Conservation (phyloP, 2,888 invertebrate species). For the Theretra japonica region DNA sequence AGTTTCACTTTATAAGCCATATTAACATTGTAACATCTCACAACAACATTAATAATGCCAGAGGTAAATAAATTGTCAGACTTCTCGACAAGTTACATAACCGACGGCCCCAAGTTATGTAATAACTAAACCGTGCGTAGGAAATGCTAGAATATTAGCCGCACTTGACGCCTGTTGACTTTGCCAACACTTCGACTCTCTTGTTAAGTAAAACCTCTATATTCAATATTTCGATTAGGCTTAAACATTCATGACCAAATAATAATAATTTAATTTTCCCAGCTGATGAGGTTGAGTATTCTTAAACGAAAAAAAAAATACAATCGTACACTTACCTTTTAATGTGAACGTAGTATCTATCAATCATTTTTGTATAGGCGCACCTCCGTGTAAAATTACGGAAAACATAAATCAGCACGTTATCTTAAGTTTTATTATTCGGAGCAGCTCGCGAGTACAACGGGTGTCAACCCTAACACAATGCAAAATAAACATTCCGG, state of each 20-base stretch:
- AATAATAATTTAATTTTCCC: not conserved
- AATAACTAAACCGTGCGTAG: conserved; percentile 48
- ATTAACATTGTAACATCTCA: conserved; percentile 46
- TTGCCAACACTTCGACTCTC: conserved; percentile 21
- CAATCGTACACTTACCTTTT: not conserved
- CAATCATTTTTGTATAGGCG: not conserved
- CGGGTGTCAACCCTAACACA: conserved; percentile 28
- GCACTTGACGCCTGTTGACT: conserved; percentile 29
- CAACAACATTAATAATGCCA: conserved; percentile 51
- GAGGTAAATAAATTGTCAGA: conserved; percentile 53
- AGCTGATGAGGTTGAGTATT: no score
- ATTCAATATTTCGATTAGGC: no score
- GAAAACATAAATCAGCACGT: not conserved
- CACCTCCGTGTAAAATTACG: not conserved
- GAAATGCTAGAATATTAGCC: conserved; percentile 35
- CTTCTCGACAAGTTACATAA: conserved; percentile 48
- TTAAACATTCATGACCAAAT: no score
- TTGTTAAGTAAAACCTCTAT: not conserved
- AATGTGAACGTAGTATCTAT: not conserved
- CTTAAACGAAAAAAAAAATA: no score
- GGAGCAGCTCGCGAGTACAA: not conserved
- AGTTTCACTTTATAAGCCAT: conserved; percentile 45
- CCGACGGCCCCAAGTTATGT: conserved; percentile 49
- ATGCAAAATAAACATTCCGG: conserved; percentile 57
- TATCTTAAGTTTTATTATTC: not conserved